Conservation (phyloP, 2,113 vertebrate genomes). For the Mormoops blainvillei region DNA sequence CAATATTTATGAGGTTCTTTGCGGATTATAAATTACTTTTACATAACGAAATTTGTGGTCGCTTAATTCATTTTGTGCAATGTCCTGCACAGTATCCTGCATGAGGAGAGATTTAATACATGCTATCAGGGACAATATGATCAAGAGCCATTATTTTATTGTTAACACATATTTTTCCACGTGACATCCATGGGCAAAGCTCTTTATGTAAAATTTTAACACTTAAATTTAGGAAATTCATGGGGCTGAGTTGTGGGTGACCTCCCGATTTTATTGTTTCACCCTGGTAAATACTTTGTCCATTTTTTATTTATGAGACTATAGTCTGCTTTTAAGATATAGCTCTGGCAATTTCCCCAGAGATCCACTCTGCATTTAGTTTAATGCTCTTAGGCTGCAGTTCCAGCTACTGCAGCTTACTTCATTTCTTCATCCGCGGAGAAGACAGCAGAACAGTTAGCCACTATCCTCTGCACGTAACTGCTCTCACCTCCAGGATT, state of each 20-base stretch:
- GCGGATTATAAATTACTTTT: neutral
- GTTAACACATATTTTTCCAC: neutral
- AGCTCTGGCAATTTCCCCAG: neutral
- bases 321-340: neutral
- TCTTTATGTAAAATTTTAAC: neutral
- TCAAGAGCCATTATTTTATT: neutral
- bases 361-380: neutral
- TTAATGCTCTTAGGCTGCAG: neutral
- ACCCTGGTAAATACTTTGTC: neutral
- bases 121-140: neutral
- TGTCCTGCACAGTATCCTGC: neutral
- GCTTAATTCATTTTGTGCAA: slow-evolving; percentile 30
- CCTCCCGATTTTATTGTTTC: neutral
- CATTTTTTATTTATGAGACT: neutral
- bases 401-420: neutral
- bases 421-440: neutral
- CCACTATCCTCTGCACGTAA: neutral
- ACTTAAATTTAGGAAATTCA: neutral
- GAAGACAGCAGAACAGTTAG: neutral
- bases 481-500: neutral
- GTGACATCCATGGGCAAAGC: neutral
- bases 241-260: neutral
- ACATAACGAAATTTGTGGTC: neutral
- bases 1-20: neutral
- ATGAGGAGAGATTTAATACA: neutral